Conservation (phyloP, 2,797 vertebrate genomes). For the Alectoris magna region DNA sequence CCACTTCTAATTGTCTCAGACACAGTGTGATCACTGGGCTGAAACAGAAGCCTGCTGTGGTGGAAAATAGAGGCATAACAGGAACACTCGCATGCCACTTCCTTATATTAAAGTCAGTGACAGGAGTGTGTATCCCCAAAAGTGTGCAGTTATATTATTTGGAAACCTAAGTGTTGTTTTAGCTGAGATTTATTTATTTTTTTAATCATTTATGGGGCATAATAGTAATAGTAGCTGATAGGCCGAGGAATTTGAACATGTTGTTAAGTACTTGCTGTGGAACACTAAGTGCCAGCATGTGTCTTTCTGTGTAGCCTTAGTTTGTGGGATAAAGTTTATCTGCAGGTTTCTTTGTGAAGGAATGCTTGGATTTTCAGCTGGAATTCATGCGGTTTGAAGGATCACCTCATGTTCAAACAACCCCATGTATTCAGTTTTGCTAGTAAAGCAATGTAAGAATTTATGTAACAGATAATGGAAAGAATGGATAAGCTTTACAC, state of each 20-base stretch:
- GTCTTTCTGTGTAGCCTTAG: neutral
- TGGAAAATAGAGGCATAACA: neutral
- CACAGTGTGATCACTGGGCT: accelerated
- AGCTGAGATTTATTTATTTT: neutral
- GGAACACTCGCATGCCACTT: neutral
- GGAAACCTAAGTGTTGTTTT: neutral
- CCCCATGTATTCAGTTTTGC: neutral
- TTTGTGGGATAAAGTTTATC: neutral
- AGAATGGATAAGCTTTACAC: neutral
- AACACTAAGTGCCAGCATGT: neutral
- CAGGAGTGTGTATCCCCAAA: neutral
- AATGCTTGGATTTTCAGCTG: neutral
- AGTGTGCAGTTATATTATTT: neutral
- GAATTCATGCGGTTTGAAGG: neutral
- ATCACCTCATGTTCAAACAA: neutral
- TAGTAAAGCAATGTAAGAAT: neutral
- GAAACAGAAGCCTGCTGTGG: neutral
- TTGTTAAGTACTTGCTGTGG: neutral
- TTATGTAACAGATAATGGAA: neutral
- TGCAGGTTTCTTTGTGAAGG: neutral
- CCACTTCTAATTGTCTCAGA: neutral
- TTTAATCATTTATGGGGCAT: neutral
- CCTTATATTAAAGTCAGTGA: neutral
- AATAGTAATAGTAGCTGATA: neutral
- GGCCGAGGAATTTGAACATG: neutral